Evolutionary conservation across 2,113 vertebrate genomes (phyloP), one percentile per base, ranked within the genome.

Genomic region (Pseudopodoces humilis): DNA sequence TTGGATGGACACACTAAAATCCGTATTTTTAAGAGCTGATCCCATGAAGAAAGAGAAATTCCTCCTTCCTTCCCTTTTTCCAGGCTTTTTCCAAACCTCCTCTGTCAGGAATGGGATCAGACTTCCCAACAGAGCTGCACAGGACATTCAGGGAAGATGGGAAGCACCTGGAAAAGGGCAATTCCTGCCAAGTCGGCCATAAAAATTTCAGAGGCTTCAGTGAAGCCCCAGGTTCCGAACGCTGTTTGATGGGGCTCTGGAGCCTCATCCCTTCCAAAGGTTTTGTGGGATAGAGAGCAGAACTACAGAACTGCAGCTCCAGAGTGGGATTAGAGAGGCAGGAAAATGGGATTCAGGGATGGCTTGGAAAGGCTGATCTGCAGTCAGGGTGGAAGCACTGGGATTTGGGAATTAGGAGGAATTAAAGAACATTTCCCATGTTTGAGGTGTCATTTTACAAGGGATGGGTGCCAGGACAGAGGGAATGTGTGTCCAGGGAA

Each of bases 151-250:
- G 86, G 25, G 92, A 89, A 88, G 93, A 94, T 94, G 94, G 83
- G 92, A 65, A 64, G 56, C 77, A 1, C 84, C 50, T 85, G 91
- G 84, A 90, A 87, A 94, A 72, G 11, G 75, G 62, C 91, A 52
- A 65, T 96, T 96, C 74, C 89, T 95, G 92, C 91, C 93, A 90
- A 85, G 65, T 20, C 46, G 71, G 68, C 92, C 53, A 21, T 92
- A 92, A 95, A 94, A 86, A 83, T 86, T 90, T 78, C 91, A 94
- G 78, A 96, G 86, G 78, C 75, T 91, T 88, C 96, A 95, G 91
- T 96, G 95, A 94, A 91, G 71, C 88, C 87, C 92, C 24, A 58
- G 68, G 82, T 94, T 96, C 1, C 0, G 2, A 74, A 9, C 2
- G 2, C 24, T 24, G 27, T 33, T 62, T 33, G 28, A 50, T 49